A percentile compares a stretch with the other conserved stretches of the same genome.
Conservation (phyloP, 2,888 invertebrate species). For the Tipula helvola region DNA sequence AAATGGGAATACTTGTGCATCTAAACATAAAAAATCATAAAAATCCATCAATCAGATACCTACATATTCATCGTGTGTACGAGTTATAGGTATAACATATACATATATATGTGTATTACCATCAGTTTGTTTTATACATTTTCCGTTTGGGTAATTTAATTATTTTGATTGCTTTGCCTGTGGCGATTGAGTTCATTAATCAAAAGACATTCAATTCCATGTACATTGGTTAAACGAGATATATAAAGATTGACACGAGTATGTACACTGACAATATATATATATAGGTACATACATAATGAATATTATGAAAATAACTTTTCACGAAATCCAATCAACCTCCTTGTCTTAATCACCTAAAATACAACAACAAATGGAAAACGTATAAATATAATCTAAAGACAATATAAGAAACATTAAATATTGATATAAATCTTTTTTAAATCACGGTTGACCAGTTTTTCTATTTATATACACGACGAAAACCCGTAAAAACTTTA, state of each 20-base stretch:
- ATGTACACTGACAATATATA: not conserved
- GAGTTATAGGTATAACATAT: not conserved
- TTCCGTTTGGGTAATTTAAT: not conserved
- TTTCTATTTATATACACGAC: not conserved
- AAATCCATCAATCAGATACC: not conserved
- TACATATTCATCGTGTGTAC: not conserved
- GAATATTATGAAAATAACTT: not conserved
- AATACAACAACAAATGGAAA: not conserved
- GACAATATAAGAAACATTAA: not conserved
- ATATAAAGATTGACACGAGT: not conserved
- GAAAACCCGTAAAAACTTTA: not conserved
- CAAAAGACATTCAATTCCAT: not conserved
- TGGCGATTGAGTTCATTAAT: constrained; percentile 4
- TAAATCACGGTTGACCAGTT: not conserved
- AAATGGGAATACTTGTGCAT: not conserved
- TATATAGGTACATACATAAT: not conserved
- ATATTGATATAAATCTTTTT: not conserved
- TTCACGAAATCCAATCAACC: not conserved
- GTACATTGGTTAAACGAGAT: not conserved
- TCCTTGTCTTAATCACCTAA: not conserved
- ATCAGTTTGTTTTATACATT: not conserved
- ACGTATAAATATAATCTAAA: not conserved
- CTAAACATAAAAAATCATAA: not conserved
- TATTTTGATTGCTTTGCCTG: constrained; percentile 4
- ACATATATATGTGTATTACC: not conserved